Base-by-base conservation (phyloP, 2,888 invertebrate genomes). In the Andrena chrysosceles region DNA sequence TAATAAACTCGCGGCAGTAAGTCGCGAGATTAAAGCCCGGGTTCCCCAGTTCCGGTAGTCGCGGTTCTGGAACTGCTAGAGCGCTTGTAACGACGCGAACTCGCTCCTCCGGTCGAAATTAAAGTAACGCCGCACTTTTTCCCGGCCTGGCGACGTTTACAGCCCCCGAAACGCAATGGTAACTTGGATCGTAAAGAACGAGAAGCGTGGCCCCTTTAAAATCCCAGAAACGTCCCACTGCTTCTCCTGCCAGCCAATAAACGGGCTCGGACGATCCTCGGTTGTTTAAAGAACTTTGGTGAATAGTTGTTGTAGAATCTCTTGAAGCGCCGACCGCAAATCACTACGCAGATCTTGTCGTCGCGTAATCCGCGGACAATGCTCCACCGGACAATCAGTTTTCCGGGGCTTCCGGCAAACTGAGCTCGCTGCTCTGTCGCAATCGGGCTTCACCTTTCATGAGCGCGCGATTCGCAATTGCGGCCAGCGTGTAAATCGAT, bases 1-100 rank as follows among this genome's bases (percentile, higher is more conserved):
- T 73, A 83, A 87, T 87, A 86, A 87, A 86, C 74, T 60, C 69
- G 71, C 82, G 62, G 84, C 70, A 77, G 70, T 82, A 76, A 70
- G 72, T 72, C 74, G 64, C 67, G 77, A 79, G 85, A 87, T 87
- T 87, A 87, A 87, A 82, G 77, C 69, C 56, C 29, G 64, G 62
- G 67, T 48, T 49, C 77, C 31, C 48, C 66, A 70, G 54, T 71
- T 81, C 70, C 75, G 60, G 64, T 59, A 7, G 33, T 26, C 59
- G 52, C 62, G 69, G 48, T 64, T 31, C 31, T 26, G 62, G 31
- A 60, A 63, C 68, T 6, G 33, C 59, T 7, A 26, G 35, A 31
- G 13, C n/a, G 29, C 42, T 13, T 42, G 66, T 67, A 71, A 82
- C 72, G 79, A 79, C 64, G 69, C 5, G 35, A 56, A 54, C n/a